A percentile compares a stretch with the other conserved stretches of the same genome.
These are phyloP conservation scores for Cebidichthys violaceus DNA, from an alignment of 2,113 vertebrate genomes.

Conservation along the genomic window DNA sequence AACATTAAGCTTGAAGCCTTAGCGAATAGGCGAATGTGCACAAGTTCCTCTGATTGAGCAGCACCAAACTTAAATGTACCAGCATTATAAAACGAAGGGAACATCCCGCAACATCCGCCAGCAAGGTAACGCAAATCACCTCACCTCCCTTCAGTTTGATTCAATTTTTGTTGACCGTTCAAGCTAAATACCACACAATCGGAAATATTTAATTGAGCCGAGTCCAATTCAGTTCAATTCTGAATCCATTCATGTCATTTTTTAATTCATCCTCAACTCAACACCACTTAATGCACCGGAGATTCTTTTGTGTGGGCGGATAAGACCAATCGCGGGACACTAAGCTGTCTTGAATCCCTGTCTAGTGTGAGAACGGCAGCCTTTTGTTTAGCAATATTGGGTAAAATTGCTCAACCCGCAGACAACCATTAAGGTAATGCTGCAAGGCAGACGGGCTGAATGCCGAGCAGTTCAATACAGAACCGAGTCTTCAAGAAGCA, in stretches of 20 bases:
- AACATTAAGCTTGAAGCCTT: not conserved
- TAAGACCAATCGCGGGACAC: conserved; percentile 72
- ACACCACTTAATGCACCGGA: conserved; percentile 68
- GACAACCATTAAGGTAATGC: conserved; percentile 79
- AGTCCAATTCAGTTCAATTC: conserved; percentile 64
- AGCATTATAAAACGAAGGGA: not conserved
- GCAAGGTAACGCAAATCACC: conserved; percentile 28
- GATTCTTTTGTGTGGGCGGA: conserved; percentile 73
- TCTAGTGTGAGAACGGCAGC: conserved; percentile 50
- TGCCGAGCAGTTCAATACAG: conserved; percentile 58
- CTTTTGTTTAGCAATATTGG: conserved; percentile 78
- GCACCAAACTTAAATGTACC: not conserved
- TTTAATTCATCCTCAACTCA: conserved; percentile 65
- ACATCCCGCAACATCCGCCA: not conserved
- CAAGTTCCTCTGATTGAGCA: too few species aligned
- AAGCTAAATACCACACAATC: conserved; percentile 17
- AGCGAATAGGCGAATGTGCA: not conserved
- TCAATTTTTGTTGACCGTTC: conserved; percentile 32
- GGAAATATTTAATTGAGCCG: conserved; percentile 40
- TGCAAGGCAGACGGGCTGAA: conserved; percentile 75
- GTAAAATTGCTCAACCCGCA: conserved; percentile 76
- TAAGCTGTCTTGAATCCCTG: conserved; percentile 68
- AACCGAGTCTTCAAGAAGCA: conserved; percentile 65
- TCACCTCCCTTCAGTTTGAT: conserved; percentile 10
- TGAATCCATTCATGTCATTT: conserved; percentile 63